Evolutionary conservation across 2,888 invertebrate genomes (phyloP).

Genomic region (Tiphia femorata): DNA sequence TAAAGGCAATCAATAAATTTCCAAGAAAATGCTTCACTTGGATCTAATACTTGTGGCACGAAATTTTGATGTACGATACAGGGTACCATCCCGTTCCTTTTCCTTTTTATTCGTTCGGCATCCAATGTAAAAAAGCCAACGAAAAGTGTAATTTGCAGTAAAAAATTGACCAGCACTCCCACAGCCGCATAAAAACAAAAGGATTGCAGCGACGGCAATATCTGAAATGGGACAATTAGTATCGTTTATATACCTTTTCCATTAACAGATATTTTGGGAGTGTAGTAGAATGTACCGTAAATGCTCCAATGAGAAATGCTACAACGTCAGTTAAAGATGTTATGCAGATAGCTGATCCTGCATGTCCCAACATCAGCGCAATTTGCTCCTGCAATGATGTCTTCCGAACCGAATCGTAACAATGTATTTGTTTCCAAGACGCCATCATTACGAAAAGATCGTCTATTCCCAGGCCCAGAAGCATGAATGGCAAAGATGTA

Average conservation of each 20-base stretch:
- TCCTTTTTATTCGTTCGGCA: constrained; percentile 74
- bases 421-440: constrained; percentile 78
- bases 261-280: constrained; percentile 1
- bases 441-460: constrained; percentile 90
- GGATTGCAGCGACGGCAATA: constrained; percentile 84
- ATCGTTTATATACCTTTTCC: not conserved
- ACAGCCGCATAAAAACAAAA: constrained; percentile 86
- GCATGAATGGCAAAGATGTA: constrained; percentile 83
- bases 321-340: constrained; percentile 87
- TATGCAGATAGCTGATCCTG: constrained; percentile 86
- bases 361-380: constrained; percentile 81
- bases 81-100: constrained; percentile 77
- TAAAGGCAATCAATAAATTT: constrained; percentile 74
- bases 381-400: constrained; percentile 76
- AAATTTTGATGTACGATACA: constrained; percentile 76
- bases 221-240: constrained; percentile 67
- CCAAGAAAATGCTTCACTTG: constrained; percentile 72
- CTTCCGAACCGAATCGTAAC: constrained; percentile 70
- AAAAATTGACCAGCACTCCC: constrained; percentile 81
- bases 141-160: constrained; percentile 85
- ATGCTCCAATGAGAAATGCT: constrained; percentile 83
- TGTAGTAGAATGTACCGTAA: constrained; percentile 72
- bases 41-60: constrained; percentile 71
- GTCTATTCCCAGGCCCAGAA: constrained; percentile 86
- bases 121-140: constrained; percentile 83